phyloP scores from a whole-genome alignment of 2,113 vertebrate species.

The Perccottus glenii region DNA sequence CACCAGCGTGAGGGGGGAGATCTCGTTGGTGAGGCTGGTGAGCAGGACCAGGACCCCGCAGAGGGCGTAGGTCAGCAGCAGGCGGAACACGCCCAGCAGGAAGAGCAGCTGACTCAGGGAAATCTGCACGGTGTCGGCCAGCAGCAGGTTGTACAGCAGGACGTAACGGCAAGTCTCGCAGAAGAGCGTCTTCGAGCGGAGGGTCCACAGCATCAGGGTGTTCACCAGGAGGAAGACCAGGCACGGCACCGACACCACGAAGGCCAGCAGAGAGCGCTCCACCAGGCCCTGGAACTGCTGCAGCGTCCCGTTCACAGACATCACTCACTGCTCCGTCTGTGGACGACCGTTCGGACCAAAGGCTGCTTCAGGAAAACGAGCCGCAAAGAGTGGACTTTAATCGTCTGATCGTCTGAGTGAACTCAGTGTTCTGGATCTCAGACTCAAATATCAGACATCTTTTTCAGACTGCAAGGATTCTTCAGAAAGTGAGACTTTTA shows the following conservation, averaged over 20 bases:
- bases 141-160: conserved; percentile 57
- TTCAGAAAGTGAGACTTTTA: no score
- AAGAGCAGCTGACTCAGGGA: conserved; percentile 33
- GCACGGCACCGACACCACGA: neutral
- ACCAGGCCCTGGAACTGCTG: neutral
- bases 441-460: no score
- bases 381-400: no score
- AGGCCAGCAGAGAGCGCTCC: neutral
- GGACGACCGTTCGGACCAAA: no score
- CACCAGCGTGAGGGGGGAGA: conserved; percentile 64
- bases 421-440: no score
- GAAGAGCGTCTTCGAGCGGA: conserved; percentile 39
- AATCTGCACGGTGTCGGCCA: conserved; percentile 56
- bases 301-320: neutral
- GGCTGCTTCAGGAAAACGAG: no score
- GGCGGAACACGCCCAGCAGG: neutral
- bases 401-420: no score
- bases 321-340: neutral
- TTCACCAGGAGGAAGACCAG: conserved; percentile 50
- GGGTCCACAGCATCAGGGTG: conserved; percentile 23
- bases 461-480: no score
- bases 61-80: conserved; percentile 5
- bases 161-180: conserved; percentile 52
- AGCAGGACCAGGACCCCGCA: conserved; percentile 41
- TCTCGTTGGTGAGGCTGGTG: neutral